Evolutionary conservation across 1,140 invertebrate species (phyloP).

Genomic region (Antheraea mylitta): DNA sequence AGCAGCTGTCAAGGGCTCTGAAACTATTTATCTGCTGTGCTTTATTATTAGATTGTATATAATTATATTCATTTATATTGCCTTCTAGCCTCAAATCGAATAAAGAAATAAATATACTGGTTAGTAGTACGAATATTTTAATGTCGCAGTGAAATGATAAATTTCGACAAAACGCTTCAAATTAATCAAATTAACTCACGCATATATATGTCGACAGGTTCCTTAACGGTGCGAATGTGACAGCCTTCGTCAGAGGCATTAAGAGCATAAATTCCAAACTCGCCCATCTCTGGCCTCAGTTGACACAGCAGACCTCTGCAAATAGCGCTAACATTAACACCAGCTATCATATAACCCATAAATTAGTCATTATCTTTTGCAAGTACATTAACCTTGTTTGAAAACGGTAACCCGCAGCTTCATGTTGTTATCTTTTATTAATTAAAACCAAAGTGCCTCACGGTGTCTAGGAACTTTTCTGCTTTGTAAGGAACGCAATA

Average conservation of each 20-base stretch:
- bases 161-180: not conserved
- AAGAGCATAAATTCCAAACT: slow-evolving; percentile 88
- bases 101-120: too few relatives aligned
- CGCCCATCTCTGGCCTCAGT: slow-evolving; percentile 80
- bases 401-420: not conserved
- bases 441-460: not conserved
- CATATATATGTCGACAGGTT: slow-evolving; percentile 86
- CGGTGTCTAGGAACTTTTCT: not conserved
- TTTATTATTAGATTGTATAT: too few relatives aligned
- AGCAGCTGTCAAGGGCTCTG: too few relatives aligned
- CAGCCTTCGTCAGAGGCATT: slow-evolving; percentile 79
- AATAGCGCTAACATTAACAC: not conserved
- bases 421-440: not conserved
- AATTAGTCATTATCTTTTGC: not conserved
- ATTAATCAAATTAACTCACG: slow-evolving; percentile 79
- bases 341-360: not conserved
- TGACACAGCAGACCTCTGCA: slow-evolving; percentile 77
- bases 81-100: too few relatives aligned
- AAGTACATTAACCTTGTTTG: not conserved
- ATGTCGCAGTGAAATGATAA: too few relatives aligned
- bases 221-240: slow-evolving; percentile 76
- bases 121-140: too few relatives aligned
- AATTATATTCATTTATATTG: too few relatives aligned
- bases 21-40: too few relatives aligned
- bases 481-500: not conserved